These are phyloP conservation scores for Papilio elwesi DNA, from an alignment of 2,888 invertebrate species.

Conservation along the genomic window DNA sequence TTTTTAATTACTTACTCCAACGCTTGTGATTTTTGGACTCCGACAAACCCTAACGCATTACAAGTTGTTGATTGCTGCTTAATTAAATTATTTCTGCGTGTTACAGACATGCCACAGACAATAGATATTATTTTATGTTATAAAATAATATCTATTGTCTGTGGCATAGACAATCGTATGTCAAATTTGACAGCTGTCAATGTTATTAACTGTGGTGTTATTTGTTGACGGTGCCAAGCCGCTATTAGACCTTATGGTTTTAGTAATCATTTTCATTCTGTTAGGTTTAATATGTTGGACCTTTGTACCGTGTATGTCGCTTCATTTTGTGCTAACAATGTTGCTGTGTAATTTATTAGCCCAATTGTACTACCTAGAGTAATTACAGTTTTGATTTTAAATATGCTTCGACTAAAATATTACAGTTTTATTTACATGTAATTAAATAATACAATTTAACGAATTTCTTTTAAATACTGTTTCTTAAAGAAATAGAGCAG, in stretches of 20 bases:
- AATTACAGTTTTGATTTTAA: conserved; percentile 17
- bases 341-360: conserved; percentile 8
- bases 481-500: no score
- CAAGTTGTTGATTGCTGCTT: not conserved
- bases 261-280: not conserved
- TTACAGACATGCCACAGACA: no score
- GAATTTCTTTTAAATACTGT: no score
- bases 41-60: not conserved
- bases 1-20: conserved; percentile 57
- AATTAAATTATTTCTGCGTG: not conserved
- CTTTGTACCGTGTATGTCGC: not conserved
- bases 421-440: not conserved
- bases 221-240: not conserved
- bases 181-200: conserved; percentile 25
- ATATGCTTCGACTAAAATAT: not conserved
- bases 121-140: not conserved
- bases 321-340: not conserved
- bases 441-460: not conserved
- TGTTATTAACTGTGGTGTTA: not conserved
- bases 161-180: not conserved
- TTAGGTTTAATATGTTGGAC: conserved; percentile 6
- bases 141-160: not conserved
- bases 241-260: conserved; percentile 8
- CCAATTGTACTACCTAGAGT: conserved; percentile 13
- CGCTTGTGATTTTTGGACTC: conserved; percentile 47